Percentiles rank a stretch among this genome's conserved stretches.
Evolutionary conservation across 2,113 vertebrate species (phyloP).

Genomic region (Chionodraco myersi): DNA sequence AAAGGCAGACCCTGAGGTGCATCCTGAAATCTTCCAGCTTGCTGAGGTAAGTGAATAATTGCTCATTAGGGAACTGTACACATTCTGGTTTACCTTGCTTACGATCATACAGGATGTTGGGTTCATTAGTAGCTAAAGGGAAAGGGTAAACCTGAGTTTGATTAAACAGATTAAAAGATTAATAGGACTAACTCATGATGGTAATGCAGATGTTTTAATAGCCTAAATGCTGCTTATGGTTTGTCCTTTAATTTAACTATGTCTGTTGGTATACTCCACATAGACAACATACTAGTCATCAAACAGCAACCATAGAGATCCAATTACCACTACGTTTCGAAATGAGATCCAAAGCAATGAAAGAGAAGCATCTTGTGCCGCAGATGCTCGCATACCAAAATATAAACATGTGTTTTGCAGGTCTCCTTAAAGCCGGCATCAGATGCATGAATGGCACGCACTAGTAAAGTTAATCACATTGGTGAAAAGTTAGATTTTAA

Average conservation of each 20-base stretch:
- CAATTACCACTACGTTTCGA: slow-evolving; percentile 21
- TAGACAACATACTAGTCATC: neutral
- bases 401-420: slow-evolving; percentile 6
- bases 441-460: neutral
- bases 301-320: slow-evolving; percentile 40
- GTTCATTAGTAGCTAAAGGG: neutral
- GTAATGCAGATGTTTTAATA: neutral
- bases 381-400: slow-evolving; percentile 17
- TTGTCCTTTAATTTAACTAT: slow-evolving; percentile 7
- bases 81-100: neutral
- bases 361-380: slow-evolving; percentile 22
- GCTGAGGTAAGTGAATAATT: slow-evolving; percentile 65
- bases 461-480: neutral
- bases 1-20: slow-evolving; percentile 44
- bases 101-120: neutral
- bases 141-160: neutral
- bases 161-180: neutral
- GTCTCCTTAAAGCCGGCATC: slow-evolving; percentile 18
- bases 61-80: neutral
- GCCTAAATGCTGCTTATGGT: no score
- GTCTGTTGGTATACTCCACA: neutral
- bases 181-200: no score
- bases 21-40: slow-evolving; percentile 73
- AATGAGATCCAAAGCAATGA: slow-evolving; percentile 21
- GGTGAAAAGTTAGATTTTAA: neutral